Conservation (phyloP, 2,797 vertebrate genomes). For the Rallus crepitans region DNA sequence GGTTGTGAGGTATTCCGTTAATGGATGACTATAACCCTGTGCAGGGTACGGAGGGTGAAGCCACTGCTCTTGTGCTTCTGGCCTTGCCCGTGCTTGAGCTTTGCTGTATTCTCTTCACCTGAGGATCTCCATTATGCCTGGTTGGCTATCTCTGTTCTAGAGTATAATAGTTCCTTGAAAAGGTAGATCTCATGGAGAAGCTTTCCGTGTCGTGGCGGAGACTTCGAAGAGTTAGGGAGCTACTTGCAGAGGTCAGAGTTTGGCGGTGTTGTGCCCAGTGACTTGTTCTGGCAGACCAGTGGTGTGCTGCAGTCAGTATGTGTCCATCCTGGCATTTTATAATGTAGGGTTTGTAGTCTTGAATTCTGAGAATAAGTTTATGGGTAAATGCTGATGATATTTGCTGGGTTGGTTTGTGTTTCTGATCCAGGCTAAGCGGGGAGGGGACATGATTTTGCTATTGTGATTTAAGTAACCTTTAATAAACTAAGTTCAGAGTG, state of each 20-base stretch:
- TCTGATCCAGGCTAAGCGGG: background rate
- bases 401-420: background rate
- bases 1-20: accelerated
- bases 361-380: background rate
- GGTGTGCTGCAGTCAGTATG: background rate
- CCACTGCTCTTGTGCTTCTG: background rate
- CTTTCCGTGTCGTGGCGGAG: background rate
- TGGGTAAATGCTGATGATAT: background rate
- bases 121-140: background rate
- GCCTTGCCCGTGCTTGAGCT: background rate
- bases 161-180: background rate
- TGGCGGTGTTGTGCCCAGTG: background rate
- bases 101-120: background rate
- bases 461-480: background rate
- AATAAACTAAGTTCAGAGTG: background rate
- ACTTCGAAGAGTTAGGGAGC: accelerated
- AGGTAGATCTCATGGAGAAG: background rate
- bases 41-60: accelerated
- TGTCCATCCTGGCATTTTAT: background rate
- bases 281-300: background rate
- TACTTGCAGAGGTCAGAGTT: background rate
- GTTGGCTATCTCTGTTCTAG: background rate
- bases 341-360: background rate
- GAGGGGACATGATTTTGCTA: background rate
- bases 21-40: background rate